These are phyloP conservation scores for Cercopithecus mona DNA, from an alignment of 2,113 vertebrate species.

Conservation along the genomic window DNA sequence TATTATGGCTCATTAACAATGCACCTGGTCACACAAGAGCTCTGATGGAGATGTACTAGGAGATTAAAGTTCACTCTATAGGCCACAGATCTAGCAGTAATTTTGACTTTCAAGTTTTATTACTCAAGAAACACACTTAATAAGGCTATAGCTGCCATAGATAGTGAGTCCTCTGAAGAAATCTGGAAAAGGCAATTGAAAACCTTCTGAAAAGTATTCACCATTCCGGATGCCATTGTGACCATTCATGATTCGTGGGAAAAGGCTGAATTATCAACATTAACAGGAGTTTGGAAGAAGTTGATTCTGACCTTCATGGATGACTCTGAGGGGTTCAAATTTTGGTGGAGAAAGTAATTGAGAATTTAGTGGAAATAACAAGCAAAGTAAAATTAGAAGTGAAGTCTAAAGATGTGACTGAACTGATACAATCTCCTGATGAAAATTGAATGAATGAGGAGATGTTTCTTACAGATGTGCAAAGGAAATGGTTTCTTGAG, in stretches of 20 bases:
- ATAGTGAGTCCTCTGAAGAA: neutral
- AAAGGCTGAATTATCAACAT: neutral
- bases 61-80: neutral
- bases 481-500: too few relatives aligned
- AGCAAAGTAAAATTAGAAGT: too few relatives aligned
- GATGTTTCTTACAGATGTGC: too few relatives aligned
- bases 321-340: neutral
- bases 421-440: too few relatives aligned
- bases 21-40: neutral
- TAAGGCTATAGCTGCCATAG: neutral
- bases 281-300: neutral
- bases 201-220: neutral
- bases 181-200: neutral
- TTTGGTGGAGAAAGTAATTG: neutral
- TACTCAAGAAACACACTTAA: neutral
- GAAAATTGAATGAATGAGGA: too few relatives aligned
- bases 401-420: too few relatives aligned
- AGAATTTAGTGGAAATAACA: too few relatives aligned
- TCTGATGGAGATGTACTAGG: neutral
- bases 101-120: neutral
- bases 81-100: neutral
- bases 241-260: neutral
- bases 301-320: neutral
- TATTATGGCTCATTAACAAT: neutral
- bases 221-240: neutral